Evolutionary conservation across 2,797 vertebrate species (phyloP).

Genomic region (Borostomias antarcticus): DNA sequence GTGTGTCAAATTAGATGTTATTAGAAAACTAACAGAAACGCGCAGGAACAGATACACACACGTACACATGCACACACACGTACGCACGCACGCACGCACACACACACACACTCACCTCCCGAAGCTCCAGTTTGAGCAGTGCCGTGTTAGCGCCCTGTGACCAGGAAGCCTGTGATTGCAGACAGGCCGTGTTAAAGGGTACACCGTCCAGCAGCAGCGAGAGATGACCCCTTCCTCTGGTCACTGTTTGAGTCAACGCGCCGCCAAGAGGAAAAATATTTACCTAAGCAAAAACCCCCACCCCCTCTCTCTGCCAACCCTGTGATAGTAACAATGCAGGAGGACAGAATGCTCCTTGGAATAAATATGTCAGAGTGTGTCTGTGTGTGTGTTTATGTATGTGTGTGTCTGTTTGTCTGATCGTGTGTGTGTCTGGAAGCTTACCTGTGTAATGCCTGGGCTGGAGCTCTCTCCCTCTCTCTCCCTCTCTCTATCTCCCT

Average conservation of each 20-base stretch:
- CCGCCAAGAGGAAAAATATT: background rate
- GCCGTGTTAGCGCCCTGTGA: conserved; percentile 18
- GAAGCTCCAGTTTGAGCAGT: conserved; percentile 9
- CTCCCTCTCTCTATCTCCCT: conserved; percentile 32
- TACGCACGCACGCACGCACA: conserved; percentile 34
- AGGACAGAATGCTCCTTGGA: background rate
- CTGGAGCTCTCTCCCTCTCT: conserved; percentile 26
- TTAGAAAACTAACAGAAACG: background rate
- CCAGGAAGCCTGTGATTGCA: too few relatives aligned
- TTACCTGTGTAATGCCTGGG: conserved; percentile 59
- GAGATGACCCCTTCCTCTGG: background rate
- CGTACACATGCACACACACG: background rate
- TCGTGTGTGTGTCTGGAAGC: conserved; percentile 20
- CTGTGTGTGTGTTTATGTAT: background rate
- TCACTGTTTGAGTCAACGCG: background rate
- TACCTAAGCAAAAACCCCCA: background rate
- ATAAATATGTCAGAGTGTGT: background rate
- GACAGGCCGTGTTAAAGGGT: conserved; percentile 18
- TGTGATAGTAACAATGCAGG: too few relatives aligned
- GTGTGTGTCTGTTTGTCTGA: background rate
- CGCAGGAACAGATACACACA: background rate
- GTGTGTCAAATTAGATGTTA: conserved; percentile 4
- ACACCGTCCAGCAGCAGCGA: background rate
- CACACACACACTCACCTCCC: conserved; percentile 44
- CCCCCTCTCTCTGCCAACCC: background rate